These are phyloP conservation scores for Agrotis puta DNA, from an alignment of 2,888 invertebrate genomes.

Conservation along the genomic window DNA sequence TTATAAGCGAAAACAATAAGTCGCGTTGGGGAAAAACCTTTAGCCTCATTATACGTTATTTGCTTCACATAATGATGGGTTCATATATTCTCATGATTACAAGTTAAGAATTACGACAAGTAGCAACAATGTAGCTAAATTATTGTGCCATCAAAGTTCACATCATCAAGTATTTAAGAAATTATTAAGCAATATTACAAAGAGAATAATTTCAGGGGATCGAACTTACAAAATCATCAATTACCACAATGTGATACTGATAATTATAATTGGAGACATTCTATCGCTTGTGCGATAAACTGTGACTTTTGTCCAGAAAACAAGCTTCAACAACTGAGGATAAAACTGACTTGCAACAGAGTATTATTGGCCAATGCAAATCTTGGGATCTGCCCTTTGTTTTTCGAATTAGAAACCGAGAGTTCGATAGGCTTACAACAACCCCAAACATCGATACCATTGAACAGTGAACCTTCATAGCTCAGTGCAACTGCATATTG, in stretches of 20 bases:
- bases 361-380: background rate
- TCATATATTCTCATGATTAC: slow-evolving; percentile 46
- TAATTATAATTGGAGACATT: slow-evolving; percentile 20
- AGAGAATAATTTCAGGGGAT: slow-evolving; percentile 5
- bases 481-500: slow-evolving; percentile 43
- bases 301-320: background rate
- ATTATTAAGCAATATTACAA: slow-evolving; percentile 23
- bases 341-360: background rate
- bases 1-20: slow-evolving; percentile 44
- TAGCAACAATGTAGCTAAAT: slow-evolving; percentile 14
- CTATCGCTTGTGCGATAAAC: slow-evolving; percentile 11
- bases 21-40: slow-evolving; percentile 44
- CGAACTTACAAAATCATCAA: slow-evolving; percentile 13
- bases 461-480: slow-evolving; percentile 11
- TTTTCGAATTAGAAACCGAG: background rate
- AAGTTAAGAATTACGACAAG: slow-evolving; percentile 38
- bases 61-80: slow-evolving; percentile 38
- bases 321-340: background rate
- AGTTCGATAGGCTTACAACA: background rate
- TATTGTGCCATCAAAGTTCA: slow-evolving; percentile 31
- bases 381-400: background rate
- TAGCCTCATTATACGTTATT: slow-evolving; percentile 50
- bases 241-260: slow-evolving; percentile 13
- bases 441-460: slow-evolving; percentile 6
- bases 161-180: slow-evolving; percentile 27